Percentiles rank a stretch among this genome's conserved stretches.
These are phyloP conservation scores for Willowsia nigromaculata DNA, from an alignment of 2,888 invertebrate species.

Conservation along the genomic window DNA sequence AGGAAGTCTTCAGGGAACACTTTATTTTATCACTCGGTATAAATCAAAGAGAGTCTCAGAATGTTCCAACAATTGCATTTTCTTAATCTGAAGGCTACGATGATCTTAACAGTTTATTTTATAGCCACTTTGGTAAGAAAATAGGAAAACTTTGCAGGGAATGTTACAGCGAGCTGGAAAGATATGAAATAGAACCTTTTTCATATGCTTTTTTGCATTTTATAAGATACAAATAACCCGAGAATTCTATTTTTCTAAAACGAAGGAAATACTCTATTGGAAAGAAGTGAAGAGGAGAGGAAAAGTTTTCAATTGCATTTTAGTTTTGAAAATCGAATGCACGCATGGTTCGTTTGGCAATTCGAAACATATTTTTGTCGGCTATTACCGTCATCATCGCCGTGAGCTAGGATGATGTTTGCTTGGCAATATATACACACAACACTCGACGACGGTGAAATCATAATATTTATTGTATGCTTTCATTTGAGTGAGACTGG, in stretches of 20 bases:
- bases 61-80: not conserved
- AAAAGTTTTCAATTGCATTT: not conserved
- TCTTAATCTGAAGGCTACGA: not conserved
- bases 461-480: not conserved
- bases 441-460: not conserved
- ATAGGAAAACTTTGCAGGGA: not conserved
- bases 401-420: not conserved
- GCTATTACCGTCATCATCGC: not conserved
- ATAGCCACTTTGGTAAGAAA: not conserved
- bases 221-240: not conserved
- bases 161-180: not conserved
- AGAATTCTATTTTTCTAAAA: not conserved
- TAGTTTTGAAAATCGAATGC: not conserved
- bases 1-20: conserved; percentile 27
- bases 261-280: not conserved
- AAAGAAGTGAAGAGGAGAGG: not conserved
- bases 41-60: conserved; percentile 22
- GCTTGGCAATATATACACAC: not conserved
- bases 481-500: not conserved
- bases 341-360: conserved; percentile 57
- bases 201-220: not conserved
- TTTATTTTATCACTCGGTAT: conserved; percentile 2
- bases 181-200: not conserved
- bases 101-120: conserved; percentile 17
- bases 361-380: not conserved